Conservation (phyloP, 2,113 vertebrate species). For the Thalassoma bifasciatum region DNA sequence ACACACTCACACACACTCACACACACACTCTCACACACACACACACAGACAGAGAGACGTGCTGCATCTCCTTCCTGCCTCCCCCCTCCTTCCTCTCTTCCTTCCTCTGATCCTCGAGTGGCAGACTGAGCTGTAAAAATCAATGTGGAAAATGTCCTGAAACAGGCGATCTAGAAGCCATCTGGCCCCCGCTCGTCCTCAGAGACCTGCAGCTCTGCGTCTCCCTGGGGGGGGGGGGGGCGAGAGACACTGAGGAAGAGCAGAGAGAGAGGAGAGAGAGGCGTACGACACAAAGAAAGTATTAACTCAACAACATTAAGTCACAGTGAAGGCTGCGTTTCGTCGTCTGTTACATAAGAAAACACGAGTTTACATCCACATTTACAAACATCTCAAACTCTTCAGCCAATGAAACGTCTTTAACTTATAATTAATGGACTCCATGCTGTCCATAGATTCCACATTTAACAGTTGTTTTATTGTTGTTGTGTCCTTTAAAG, state of each 20-base stretch:
- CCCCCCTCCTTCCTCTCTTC: constrained; percentile 27
- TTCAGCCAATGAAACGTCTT: too few relatives aligned
- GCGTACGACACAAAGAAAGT: constrained; percentile 40
- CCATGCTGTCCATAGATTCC: too few relatives aligned
- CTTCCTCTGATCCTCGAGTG: constrained; percentile 65
- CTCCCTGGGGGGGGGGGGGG: constrained; percentile 24
- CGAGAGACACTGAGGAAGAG: constrained; percentile 25
- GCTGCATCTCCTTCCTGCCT: constrained; percentile 14
- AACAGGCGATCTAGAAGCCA: constrained; percentile 81
- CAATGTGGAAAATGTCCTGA: constrained; percentile 81
- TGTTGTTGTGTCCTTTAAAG: too few relatives aligned
- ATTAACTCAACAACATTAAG: constrained; percentile 37
- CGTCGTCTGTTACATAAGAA: constrained; percentile 36
- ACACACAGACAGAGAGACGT: too few relatives aligned
- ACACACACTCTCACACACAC: constrained; percentile 12
- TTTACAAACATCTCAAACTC: too few relatives aligned
- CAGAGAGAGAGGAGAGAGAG: not conserved
- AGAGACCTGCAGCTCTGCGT: constrained; percentile 51
- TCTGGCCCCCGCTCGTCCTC: constrained; percentile 74
- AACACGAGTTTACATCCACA: too few relatives aligned
- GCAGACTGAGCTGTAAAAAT: constrained; percentile 81
- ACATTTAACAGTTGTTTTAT: too few relatives aligned
- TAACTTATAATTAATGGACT: not conserved
- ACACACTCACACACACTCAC: constrained; percentile 26
- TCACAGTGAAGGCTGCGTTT: constrained; percentile 15